phyloP scores from a whole-genome alignment of 2,113 vertebrate genomes.

The Montifringilla adamsi region DNA sequence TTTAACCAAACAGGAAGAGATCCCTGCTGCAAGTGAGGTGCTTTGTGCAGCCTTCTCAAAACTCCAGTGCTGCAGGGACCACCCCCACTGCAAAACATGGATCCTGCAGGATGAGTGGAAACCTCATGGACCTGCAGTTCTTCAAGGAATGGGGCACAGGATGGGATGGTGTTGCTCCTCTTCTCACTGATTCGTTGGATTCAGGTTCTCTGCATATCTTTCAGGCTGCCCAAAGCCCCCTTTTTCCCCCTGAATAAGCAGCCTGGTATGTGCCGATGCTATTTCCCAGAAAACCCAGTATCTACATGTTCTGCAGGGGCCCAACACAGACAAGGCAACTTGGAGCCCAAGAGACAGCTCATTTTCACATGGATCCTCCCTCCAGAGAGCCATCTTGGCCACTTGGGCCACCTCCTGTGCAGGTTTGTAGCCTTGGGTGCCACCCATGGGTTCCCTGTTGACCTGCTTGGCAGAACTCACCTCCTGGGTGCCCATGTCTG shows the following conservation, averaged over 20 bases:
- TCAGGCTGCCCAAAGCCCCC: background rate
- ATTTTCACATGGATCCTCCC: background rate
- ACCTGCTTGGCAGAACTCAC: constrained; percentile 15
- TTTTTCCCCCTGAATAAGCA: background rate
- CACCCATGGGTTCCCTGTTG: no score
- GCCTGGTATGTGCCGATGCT: background rate
- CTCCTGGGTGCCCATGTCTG: constrained; percentile 67
- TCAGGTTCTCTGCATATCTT: background rate
- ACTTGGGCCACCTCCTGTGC: background rate
- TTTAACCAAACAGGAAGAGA: background rate
- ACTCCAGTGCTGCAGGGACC: background rate
- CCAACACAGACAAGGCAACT: background rate
- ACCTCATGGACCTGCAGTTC: background rate
- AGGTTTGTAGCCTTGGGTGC: background rate
- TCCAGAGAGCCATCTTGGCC: background rate
- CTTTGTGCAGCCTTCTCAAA: background rate
- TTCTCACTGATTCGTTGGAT: background rate
- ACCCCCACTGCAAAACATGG: background rate
- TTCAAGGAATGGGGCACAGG: background rate
- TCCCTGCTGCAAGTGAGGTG: background rate
- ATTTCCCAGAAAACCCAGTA: background rate
- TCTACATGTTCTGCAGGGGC: background rate
- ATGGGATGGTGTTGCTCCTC: background rate
- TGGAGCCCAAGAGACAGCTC: background rate
- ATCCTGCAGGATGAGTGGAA: background rate